Conservation (phyloP, 2,888 invertebrate species). For the Zaprionus lineosus region DNA sequence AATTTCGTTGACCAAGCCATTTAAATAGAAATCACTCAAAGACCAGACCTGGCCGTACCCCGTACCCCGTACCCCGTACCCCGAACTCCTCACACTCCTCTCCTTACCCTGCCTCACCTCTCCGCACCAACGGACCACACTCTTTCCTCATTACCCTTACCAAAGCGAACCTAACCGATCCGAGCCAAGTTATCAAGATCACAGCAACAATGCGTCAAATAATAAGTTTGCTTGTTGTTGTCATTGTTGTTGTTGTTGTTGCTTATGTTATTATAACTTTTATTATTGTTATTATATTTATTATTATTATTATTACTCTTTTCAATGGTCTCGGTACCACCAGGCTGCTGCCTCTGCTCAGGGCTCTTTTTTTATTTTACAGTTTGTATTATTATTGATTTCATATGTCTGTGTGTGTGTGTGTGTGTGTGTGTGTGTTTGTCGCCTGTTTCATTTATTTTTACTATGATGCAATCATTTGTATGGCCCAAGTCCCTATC, state of each 20-base stretch:
- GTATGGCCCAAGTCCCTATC: slow-evolving; percentile 25
- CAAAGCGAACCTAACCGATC: slow-evolving; percentile 22
- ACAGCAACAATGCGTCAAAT: slow-evolving; percentile 78
- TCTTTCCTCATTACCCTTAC: background rate
- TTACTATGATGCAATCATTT: slow-evolving; percentile 73
- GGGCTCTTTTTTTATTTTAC: slow-evolving; percentile 60
- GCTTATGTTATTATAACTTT: slow-evolving; percentile 27
- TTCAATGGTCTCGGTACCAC: background rate
- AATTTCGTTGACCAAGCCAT: slow-evolving; percentile 79
- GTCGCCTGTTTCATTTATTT: slow-evolving; percentile 41
- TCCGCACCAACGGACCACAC: background rate
- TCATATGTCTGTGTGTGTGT: background rate
- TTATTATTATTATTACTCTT: slow-evolving; percentile 6
- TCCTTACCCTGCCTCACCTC: too few species aligned
- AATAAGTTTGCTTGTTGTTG: slow-evolving; percentile 57
- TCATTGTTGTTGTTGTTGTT: slow-evolving; percentile 28
- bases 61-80: slow-evolving; percentile 3
- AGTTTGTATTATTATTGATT: slow-evolving; percentile 51
- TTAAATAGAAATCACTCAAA: slow-evolving; percentile 79
- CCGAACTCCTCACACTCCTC: too few species aligned
- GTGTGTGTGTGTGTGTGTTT: slow-evolving; percentile 9
- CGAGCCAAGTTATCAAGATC: slow-evolving; percentile 72
- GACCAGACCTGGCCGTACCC: slow-evolving; percentile 4
- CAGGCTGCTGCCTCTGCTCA: slow-evolving; percentile 17
- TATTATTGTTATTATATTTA: slow-evolving; percentile 13